Conservation (phyloP, 2,113 vertebrate genomes). For the Rostratula benghalensis region DNA sequence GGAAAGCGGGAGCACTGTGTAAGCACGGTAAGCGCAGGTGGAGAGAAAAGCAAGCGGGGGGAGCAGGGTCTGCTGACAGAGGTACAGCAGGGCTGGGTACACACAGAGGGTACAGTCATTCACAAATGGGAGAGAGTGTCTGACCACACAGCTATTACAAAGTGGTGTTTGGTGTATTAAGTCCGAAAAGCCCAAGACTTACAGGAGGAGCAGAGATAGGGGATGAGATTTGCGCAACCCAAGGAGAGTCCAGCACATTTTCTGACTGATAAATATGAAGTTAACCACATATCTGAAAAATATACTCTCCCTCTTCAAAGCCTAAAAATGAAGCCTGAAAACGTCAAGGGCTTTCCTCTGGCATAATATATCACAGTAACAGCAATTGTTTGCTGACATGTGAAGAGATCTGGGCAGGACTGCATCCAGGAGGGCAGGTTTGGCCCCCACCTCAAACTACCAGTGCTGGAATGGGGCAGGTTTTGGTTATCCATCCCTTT, state of each 20-base stretch:
- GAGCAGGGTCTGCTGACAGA: background rate
- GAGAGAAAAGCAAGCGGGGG: background rate
- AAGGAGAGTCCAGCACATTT: background rate
- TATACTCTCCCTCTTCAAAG: background rate
- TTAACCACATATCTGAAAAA: background rate
- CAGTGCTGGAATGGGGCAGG: background rate
- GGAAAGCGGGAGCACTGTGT: background rate
- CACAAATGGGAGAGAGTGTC: background rate
- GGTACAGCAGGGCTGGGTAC: background rate
- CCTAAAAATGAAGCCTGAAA: background rate
- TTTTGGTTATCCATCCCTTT: background rate
- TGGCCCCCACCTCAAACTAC: too few relatives aligned
- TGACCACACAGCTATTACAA: background rate
- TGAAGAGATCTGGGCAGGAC: accelerated
- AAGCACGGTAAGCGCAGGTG: background rate
- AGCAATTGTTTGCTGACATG: background rate
- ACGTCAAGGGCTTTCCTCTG: background rate
- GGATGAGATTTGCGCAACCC: background rate
- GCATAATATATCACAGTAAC: too few relatives aligned
- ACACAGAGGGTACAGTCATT: background rate
- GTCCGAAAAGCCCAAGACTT: background rate
- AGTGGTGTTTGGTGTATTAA: background rate
- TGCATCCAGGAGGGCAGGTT: background rate
- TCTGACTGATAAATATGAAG: background rate
- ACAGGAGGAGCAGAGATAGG: background rate